phyloP scores from a whole-genome alignment of 2,888 invertebrate species.

The Epirrita christyi region DNA sequence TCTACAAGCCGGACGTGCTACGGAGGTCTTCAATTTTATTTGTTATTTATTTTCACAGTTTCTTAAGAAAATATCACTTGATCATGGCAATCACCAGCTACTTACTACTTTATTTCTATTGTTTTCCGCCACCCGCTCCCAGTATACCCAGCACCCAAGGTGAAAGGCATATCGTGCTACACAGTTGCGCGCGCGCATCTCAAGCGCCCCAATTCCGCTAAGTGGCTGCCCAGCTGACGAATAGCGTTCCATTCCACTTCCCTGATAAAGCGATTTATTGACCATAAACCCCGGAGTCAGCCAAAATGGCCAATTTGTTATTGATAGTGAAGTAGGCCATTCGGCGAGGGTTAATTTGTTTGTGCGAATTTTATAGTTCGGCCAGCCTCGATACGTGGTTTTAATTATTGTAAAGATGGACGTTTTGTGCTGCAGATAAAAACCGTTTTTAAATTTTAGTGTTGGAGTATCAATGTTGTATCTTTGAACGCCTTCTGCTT shows the following conservation, averaged over 20 bases:
- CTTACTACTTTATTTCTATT: not conserved
- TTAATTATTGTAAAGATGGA: too few relatives aligned
- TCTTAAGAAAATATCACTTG: too few relatives aligned
- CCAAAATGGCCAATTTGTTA: constrained; percentile 47
- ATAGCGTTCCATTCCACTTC: constrained; percentile 57
- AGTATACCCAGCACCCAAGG: constrained; percentile 44
- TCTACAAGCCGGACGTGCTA: too few relatives aligned
- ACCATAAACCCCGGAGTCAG: constrained; percentile 42
- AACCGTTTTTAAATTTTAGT: too few relatives aligned
- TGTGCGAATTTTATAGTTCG: constrained; percentile 36
- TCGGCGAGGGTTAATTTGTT: constrained; percentile 38
- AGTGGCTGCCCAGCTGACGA: constrained; percentile 66
- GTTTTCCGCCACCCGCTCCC: constrained; percentile 17
- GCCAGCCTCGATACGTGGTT: not conserved
- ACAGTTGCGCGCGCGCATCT: constrained; percentile 44
- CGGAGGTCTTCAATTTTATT: too few relatives aligned
- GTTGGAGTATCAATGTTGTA: too few relatives aligned
- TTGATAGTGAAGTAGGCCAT: constrained; percentile 46
- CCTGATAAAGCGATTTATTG: constrained; percentile 56
- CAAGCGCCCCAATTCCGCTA: constrained; percentile 61
- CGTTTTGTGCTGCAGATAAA: too few relatives aligned
- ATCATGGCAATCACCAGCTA: too few relatives aligned
- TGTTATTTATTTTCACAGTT: too few relatives aligned
- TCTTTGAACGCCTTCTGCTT: too few relatives aligned
- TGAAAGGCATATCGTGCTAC: constrained; percentile 59